Percentiles rank a stretch among this genome's conserved stretches.
Conservation (phyloP, 2,797 vertebrate species). For the Alexandromys oeconomus region DNA sequence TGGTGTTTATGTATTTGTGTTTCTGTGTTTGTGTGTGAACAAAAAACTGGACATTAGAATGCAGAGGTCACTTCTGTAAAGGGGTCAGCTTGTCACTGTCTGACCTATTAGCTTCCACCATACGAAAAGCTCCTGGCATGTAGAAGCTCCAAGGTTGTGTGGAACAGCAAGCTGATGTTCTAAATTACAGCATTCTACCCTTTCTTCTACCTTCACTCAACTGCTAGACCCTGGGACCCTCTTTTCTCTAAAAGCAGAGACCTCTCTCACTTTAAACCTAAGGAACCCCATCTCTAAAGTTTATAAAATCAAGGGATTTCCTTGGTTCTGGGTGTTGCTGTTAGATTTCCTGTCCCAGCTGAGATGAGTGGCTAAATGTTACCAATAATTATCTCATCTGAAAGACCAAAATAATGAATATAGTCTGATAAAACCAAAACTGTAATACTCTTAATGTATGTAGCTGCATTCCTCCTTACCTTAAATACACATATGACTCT, state of each 20-base stretch:
- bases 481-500: not conserved
- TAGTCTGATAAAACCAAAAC: not conserved
- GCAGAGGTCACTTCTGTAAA: not conserved
- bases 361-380: not conserved
- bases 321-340: not conserved
- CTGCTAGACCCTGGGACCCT: not conserved
- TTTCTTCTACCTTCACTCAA: not conserved
- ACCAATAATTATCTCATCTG: not conserved
- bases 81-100: not conserved
- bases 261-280: not conserved
- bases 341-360: not conserved
- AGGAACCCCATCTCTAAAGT: not conserved
- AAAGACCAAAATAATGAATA: not conserved
- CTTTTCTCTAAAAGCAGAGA: not conserved
- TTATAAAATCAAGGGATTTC: not conserved
- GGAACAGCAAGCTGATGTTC: not conserved
- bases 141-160: not conserved
- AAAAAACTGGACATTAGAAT: not conserved
- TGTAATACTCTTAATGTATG: not conserved
- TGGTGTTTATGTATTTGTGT: too few relatives aligned
- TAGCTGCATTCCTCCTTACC: not conserved
- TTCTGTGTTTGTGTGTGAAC: not conserved
- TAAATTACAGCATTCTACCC: not conserved
- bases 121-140: too few relatives aligned
- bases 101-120: not conserved